Evolutionary conservation across 2,888 invertebrate species (phyloP).

Genomic region (Noctua janthina): DNA sequence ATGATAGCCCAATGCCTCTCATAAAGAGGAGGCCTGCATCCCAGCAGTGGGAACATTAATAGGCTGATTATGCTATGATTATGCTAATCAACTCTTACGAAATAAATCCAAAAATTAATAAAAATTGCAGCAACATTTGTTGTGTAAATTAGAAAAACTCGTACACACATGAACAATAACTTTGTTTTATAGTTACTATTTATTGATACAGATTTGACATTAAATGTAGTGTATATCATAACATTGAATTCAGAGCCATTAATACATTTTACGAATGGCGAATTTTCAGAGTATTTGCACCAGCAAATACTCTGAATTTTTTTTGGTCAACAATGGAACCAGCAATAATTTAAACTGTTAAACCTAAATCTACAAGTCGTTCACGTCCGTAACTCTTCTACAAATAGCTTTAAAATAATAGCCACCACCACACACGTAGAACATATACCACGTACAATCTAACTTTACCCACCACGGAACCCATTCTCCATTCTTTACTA

Average conservation of each 20-base stretch:
- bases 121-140: no score
- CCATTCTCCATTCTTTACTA: slow-evolving; percentile 51
- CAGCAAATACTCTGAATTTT: background rate
- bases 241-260: background rate
- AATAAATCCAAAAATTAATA: no score
- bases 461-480: slow-evolving; percentile 29
- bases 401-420: slow-evolving; percentile 16
- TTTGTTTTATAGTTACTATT: background rate
- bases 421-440: slow-evolving; percentile 15
- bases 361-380: background rate
- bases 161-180: background rate
- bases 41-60: no score
- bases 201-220: background rate
- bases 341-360: background rate
- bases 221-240: background rate
- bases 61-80: no score
- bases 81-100: no score
- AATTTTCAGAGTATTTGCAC: no score
- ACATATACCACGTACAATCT: slow-evolving; percentile 29
- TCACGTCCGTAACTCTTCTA: slow-evolving; percentile 7
- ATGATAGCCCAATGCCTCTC: no score
- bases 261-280: background rate
- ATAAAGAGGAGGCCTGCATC: no score
- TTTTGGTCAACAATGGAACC: background rate
- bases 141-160: background rate